Conservation (phyloP, 2,113 vertebrate species). For the Rhinopomastus cyanomelas region DNA sequence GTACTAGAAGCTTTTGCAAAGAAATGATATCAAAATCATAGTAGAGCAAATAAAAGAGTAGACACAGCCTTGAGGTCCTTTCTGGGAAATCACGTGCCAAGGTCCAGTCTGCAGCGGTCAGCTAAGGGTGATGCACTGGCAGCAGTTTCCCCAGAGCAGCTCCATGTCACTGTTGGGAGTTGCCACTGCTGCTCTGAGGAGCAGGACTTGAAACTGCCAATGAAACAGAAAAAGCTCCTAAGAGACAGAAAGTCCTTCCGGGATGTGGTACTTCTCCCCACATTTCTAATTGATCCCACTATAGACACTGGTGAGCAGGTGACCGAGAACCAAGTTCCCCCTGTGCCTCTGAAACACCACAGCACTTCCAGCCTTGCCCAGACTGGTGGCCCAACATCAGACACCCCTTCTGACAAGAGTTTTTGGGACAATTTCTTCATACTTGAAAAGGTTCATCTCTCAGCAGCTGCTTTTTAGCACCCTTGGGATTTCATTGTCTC, state of each 20-base stretch:
- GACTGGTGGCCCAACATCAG: background rate
- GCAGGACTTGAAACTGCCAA: background rate
- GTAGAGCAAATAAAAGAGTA: background rate
- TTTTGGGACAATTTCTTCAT: background rate
- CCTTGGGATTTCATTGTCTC: background rate
- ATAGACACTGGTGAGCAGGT: background rate
- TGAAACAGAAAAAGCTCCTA: background rate
- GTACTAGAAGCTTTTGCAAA: background rate
- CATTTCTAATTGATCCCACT: background rate
- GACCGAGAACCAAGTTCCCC: background rate
- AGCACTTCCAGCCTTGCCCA: background rate
- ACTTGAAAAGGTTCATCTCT: background rate
- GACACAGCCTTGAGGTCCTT: background rate
- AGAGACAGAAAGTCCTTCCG: background rate
- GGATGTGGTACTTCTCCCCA: background rate
- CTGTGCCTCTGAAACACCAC: rapidly evolving
- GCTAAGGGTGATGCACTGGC: background rate
- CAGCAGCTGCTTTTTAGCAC: background rate
- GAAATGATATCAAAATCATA: background rate
- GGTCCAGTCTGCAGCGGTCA: background rate
- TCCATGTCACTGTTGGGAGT: background rate
- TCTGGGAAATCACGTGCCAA: background rate
- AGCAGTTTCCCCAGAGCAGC: background rate
- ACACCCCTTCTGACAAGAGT: background rate
- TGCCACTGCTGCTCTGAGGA: background rate